phyloP scores from a whole-genome alignment of 2,113 vertebrate species.

The Micronycteris hirsuta region DNA sequence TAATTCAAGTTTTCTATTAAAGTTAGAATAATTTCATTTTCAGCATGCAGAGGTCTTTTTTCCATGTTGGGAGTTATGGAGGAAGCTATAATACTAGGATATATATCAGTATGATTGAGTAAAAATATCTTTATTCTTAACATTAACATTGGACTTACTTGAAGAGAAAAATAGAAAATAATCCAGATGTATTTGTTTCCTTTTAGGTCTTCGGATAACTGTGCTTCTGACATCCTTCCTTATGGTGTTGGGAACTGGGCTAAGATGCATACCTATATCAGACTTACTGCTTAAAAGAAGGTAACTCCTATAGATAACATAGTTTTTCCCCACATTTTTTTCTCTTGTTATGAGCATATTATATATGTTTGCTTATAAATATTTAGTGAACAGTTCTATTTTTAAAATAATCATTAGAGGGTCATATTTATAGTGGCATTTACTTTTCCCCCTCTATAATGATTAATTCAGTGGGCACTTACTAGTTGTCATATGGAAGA shows the following conservation, averaged over 20 bases:
- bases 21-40: constrained; percentile 40
- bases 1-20: constrained; percentile 8
- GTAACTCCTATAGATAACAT: constrained; percentile 77
- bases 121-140: not conserved
- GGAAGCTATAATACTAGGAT: not conserved
- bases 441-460: not conserved
- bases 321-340: not conserved
- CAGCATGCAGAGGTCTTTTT: not conserved
- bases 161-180: constrained; percentile 18
- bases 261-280: constrained; percentile 89
- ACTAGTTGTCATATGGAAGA: not conserved
- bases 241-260: constrained; percentile 90
- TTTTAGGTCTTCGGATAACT: constrained; percentile 90
- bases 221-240: constrained; percentile 91
- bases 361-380: not conserved
- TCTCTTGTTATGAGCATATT: not conserved
- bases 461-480: not conserved
- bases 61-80: not conserved
- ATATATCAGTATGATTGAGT: not conserved
- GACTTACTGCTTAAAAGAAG: constrained; percentile 87
- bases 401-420: not conserved
- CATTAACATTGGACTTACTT: not conserved
- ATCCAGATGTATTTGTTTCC: not conserved
- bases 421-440: not conserved
- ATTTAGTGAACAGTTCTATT: not conserved